Conservation (phyloP, 2,888 invertebrate genomes). For the Drosophila buzzatii region DNA sequence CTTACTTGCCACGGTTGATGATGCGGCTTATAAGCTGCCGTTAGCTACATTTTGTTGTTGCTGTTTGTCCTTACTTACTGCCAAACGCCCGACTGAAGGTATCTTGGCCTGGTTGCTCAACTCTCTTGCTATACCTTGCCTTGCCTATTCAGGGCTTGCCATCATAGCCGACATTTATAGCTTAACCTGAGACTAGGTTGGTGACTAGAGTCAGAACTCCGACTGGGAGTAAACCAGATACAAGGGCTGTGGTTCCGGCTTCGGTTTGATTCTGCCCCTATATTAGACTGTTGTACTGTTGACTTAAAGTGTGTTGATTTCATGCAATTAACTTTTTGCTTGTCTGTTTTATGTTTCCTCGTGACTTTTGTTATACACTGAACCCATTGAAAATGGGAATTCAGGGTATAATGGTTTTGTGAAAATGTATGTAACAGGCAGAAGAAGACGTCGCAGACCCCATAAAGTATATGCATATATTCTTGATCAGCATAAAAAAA, state of each 20-base stretch:
- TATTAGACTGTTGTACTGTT: conserved; percentile 64
- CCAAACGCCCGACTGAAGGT: conserved; percentile 52
- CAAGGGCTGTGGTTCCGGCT: conserved; percentile 10
- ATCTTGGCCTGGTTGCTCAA: conserved; percentile 17
- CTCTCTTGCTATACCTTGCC: conserved; percentile 16
- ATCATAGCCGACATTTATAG: conserved; percentile 42
- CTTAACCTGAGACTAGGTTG: conserved; percentile 7
- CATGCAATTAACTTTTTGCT: conserved; percentile 80
- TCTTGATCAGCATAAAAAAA: too few species aligned
- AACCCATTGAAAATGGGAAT: too few species aligned
- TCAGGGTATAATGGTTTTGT: too few species aligned
- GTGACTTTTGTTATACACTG: conserved; percentile 51
- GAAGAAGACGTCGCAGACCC: too few species aligned
- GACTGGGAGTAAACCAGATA: not conserved
- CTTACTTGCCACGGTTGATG: conserved; percentile 44
- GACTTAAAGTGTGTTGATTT: conserved; percentile 81
- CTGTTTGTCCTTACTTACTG: conserved; percentile 57
- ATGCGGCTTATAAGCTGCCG: conserved; percentile 62
- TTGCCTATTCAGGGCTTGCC: conserved; percentile 5
- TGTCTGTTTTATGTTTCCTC: conserved; percentile 67
- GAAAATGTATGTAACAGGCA: too few species aligned
- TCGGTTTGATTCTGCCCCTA: conserved; percentile 56
- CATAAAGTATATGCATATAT: too few species aligned
- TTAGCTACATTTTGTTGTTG: conserved; percentile 44
- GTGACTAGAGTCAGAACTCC: not conserved